phyloP scores from a whole-genome alignment of 2,888 invertebrate genomes.

The Tetramorium bicarinatum region DNA sequence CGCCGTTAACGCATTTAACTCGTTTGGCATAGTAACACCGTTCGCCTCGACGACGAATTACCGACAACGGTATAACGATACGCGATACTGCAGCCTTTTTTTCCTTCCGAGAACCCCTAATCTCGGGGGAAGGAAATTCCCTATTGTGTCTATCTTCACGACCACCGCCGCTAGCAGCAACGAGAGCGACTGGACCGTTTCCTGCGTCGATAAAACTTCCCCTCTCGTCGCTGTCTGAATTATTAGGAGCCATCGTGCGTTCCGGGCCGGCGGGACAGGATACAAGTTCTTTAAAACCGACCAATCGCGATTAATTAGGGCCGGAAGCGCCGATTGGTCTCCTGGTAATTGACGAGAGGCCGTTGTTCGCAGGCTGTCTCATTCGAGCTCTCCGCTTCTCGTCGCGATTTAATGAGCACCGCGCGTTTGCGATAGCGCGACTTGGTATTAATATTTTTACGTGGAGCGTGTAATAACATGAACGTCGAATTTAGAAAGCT shows the following conservation, averaged over 20 bases:
- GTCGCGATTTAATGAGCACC: conserved; percentile 62
- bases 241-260: conserved; percentile 58
- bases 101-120: conserved; percentile 4
- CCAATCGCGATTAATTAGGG: conserved; percentile 82
- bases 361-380: conserved; percentile 66
- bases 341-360: conserved; percentile 72
- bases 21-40: conserved; percentile 44
- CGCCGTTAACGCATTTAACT: conserved; percentile 34
- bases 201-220: conserved; percentile 72
- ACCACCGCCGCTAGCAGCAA: conserved; percentile 19
- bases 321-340: conserved; percentile 84
- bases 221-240: conserved; percentile 52
- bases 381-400: conserved; percentile 48
- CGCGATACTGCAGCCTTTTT: background rate
- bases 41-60: conserved; percentile 33
- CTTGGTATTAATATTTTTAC: conserved; percentile 33
- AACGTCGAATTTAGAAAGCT: background rate
- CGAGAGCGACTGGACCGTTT: conserved; percentile 65
- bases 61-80: background rate
- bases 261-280: conserved; percentile 71
- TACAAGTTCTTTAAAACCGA: conserved; percentile 78
- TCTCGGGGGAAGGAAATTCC: conserved; percentile 42
- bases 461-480: background rate
- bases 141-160: conserved; percentile 47
- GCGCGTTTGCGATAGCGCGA: conserved; percentile 2